Evolutionary conservation across 1,140 invertebrate species (phyloP).

Genomic region (Catajapyx aquilonaris): DNA sequence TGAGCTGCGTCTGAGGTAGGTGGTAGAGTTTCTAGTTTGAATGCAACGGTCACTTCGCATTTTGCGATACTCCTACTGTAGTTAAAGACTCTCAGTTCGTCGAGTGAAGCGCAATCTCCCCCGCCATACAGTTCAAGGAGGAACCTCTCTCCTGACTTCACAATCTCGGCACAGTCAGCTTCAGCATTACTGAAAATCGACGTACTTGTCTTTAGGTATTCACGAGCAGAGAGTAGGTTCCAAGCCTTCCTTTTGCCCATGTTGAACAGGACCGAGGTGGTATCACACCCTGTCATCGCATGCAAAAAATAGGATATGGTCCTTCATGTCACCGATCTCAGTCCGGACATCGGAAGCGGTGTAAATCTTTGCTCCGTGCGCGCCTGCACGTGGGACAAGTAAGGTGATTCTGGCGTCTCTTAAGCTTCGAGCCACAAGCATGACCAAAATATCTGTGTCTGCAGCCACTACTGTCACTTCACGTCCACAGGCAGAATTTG

Average conservation of each 20-base stretch:
- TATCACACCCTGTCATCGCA: slow-evolving; percentile 1
- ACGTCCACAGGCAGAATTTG: background rate
- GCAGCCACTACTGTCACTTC: background rate
- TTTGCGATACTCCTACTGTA: too few species aligned
- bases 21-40: too few species aligned
- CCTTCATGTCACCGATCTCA: background rate
- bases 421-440: background rate
- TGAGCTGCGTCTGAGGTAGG: too few species aligned
- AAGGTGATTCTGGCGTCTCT: background rate
- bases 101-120: too few species aligned
- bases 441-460: background rate
- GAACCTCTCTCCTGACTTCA: slow-evolving; percentile 1
- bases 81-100: too few species aligned
- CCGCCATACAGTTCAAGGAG: background rate
- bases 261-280: background rate
- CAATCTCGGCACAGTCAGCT: background rate
- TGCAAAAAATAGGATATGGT: too few species aligned
- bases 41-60: too few species aligned
- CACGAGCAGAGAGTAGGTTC: background rate
- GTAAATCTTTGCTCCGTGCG: too few species aligned
- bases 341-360: background rate
- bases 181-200: background rate
- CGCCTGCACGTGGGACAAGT: too few species aligned
- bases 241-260: background rate
- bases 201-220: background rate